Base-by-base conservation (phyloP, 2,888 invertebrate species). In the Eumacrocentrus americanus region DNA sequence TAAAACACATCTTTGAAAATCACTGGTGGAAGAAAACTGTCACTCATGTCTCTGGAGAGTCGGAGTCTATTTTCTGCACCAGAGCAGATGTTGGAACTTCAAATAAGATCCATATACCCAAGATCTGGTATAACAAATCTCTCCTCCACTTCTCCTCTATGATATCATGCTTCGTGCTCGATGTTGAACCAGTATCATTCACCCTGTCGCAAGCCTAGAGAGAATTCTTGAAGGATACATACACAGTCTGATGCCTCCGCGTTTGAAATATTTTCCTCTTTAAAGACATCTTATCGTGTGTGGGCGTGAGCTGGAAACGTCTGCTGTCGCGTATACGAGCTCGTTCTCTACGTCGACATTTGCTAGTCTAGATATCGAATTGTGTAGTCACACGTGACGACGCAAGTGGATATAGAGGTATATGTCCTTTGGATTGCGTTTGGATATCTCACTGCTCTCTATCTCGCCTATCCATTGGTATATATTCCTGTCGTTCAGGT, bases 381-480 rank as follows among this genome's bases (percentile, higher is more conserved):
- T 75, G 76, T 74, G 72, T 74, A 77, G 74, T 77, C 77, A 74
- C 70, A 75, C 73, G 73, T 74, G 71, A 73, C 74, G 70, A 67
- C 66, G 70, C 66, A 68, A 35, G 3, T 35, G 44, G 29, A 42
- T 18, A 44, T 25, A 16, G n/a, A 6, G 35, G 35, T 25, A 35
- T 34, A 38, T 14, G 16, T 42, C 3, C 14, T 54, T 6, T 51
- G 12, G 5, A 20, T 22, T 47, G 22, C 14, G 16, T 18, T 14
- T 29, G 1, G 12, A 50, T 5, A 35, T 3, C 9, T 34, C 16
- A 25, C 7, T 35, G 16, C 29, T 11, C 25, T 47, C 14, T 50
- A 14, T 35, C 34, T 11, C 29, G 14, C 11, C 29, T 29, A 14
- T 16, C 16, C 34, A 29, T 29, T 4, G 9, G 4, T 29, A 4